Conservation (phyloP, 2,113 vertebrate genomes). For the Tychaedon coryphoeus region DNA sequence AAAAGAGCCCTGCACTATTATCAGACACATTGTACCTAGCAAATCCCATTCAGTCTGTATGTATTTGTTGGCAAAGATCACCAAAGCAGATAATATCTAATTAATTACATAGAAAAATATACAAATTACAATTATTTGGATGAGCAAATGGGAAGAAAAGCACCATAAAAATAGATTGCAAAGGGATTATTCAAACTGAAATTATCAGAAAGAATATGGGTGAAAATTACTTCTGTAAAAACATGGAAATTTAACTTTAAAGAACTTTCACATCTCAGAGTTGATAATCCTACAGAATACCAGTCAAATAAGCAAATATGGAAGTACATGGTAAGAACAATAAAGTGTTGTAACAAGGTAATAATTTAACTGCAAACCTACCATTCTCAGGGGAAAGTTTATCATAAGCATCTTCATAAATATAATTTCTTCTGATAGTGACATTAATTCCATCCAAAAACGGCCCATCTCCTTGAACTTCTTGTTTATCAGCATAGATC, state of each 20-base stretch:
- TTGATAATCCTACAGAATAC: not conserved
- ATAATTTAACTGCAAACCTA: slow-evolving; percentile 45
- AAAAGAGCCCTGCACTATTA: not conserved
- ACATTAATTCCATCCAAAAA: slow-evolving; percentile 95
- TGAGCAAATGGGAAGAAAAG: not conserved
- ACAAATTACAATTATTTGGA: not conserved
- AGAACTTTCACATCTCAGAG: not conserved
- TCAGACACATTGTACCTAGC: not conserved
- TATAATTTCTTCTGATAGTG: slow-evolving; percentile 97
- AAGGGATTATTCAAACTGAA: not conserved
- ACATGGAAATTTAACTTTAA: not conserved
- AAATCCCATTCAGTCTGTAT: not conserved
- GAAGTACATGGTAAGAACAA: not conserved
- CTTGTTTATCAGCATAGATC: slow-evolving; percentile 96
- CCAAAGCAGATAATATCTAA: not conserved
- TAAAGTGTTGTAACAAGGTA: not conserved
- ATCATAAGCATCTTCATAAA: slow-evolving; percentile 98
- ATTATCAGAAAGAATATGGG: not conserved
- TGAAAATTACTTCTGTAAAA: not conserved
- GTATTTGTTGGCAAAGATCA: not conserved
- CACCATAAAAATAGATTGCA: not conserved
- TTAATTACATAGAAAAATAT: not conserved
- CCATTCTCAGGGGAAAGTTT: slow-evolving; percentile 98
- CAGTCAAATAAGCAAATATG: not conserved
- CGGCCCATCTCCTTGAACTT: slow-evolving; percentile 94